Percentiles rank a stretch among this genome's conserved stretches.
Evolutionary conservation across 1,140 invertebrate genomes (phyloP).

Genomic region (Cylas formicarius): DNA sequence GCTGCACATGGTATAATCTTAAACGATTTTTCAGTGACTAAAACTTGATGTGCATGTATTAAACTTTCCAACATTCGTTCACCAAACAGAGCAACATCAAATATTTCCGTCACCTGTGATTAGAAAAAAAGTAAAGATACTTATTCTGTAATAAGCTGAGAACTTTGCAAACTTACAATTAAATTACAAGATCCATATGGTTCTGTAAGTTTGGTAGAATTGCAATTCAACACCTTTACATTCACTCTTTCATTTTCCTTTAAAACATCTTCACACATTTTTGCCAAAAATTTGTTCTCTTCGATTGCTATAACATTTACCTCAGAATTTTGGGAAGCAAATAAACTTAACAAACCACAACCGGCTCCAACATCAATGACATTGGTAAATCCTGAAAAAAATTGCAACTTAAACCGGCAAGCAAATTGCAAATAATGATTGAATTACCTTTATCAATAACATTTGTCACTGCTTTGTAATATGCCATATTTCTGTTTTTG

Average conservation of each 20-base stretch:
- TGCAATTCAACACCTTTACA: slow-evolving; percentile 46
- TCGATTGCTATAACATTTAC: slow-evolving; percentile 58
- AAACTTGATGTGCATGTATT: slow-evolving; percentile 57
- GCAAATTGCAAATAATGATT: too few species aligned
- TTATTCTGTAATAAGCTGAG: neutral
- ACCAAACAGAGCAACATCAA: slow-evolving; percentile 72
- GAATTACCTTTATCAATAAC: slow-evolving; percentile 44
- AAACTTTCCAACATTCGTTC: slow-evolving; percentile 62
- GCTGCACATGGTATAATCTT: slow-evolving; percentile 57
- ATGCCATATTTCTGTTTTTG: slow-evolving; percentile 56
- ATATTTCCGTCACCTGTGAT: slow-evolving; percentile 68
- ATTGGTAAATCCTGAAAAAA: slow-evolving; percentile 44
- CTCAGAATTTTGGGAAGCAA: slow-evolving; percentile 51
- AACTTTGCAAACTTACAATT: slow-evolving; percentile 6
- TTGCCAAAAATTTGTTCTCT: slow-evolving; percentile 53
- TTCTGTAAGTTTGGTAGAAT: slow-evolving; percentile 46
- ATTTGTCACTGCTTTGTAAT: slow-evolving; percentile 54
- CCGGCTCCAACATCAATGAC: slow-evolving; percentile 71
- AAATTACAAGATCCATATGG: slow-evolving; percentile 54
- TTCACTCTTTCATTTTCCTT: slow-evolving; percentile 48
- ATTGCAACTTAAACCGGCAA: too few species aligned
- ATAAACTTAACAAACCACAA: slow-evolving; percentile 62
- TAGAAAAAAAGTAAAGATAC: neutral
- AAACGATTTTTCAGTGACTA: slow-evolving; percentile 44
- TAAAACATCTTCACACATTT: slow-evolving; percentile 52